Evolutionary conservation across 2,113 vertebrate genomes (phyloP).

Genomic region (Indicator indicator): DNA sequence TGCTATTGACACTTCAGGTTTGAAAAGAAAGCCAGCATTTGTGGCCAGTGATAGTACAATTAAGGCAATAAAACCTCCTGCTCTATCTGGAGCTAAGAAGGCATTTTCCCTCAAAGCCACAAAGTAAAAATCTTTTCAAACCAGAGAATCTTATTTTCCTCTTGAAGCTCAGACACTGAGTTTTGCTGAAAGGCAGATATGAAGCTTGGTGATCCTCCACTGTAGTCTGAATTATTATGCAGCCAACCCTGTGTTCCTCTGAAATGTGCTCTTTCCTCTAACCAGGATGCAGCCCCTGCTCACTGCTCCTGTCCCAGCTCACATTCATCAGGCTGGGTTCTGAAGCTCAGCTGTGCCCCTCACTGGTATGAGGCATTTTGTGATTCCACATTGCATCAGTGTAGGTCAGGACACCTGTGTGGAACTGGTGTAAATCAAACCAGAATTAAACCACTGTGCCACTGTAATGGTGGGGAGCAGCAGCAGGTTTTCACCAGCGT

Average conservation of each 20-base stretch:
- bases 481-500: not conserved
- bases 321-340: not conserved
- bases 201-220: not conserved
- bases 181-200: not conserved
- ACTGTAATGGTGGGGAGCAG: not conserved
- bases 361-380: accelerated
- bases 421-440: not conserved
- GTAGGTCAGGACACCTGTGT: not conserved
- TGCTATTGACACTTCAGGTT: not conserved
- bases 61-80: not conserved
- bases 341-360: not conserved
- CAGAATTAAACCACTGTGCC: not conserved
- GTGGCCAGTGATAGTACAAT: not conserved
- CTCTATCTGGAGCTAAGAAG: not conserved
- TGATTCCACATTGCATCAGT: not conserved
- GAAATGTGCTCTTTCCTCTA: not conserved
- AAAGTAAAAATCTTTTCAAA: not conserved
- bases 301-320: not conserved
- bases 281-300: not conserved
- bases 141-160: not conserved
- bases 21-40: not conserved
- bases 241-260: not conserved
- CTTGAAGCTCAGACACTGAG: not conserved
- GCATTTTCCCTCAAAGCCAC: not conserved
- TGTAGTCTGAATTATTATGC: not conserved